Conservation (phyloP, 2,797 vertebrate genomes). For the Oryzias sinensis region DNA sequence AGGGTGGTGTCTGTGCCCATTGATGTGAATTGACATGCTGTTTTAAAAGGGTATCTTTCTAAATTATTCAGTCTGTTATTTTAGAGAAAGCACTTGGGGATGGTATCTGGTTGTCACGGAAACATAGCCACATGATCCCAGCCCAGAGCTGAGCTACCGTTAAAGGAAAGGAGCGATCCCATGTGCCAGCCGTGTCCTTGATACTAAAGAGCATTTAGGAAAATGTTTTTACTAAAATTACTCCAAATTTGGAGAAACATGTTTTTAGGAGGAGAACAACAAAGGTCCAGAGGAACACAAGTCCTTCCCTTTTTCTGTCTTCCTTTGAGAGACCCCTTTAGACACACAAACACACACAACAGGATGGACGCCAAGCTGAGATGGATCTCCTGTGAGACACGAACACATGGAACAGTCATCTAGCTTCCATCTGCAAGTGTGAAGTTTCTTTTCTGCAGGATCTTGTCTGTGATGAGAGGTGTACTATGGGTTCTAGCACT, state of each 20-base stretch:
- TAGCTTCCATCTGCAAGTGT: slow-evolving; percentile 63
- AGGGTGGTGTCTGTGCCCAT: slow-evolving; percentile 52
- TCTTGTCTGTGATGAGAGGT: slow-evolving; percentile 46
- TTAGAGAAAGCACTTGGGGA: slow-evolving; percentile 59
- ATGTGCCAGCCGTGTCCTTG: slow-evolving; percentile 32
- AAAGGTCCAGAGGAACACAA: slow-evolving; percentile 28
- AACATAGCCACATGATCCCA: slow-evolving; percentile 67
- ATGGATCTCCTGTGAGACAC: slow-evolving; percentile 61
- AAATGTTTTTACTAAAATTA: slow-evolving; percentile 33
- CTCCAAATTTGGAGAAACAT: slow-evolving; percentile 10
- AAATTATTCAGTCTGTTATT: slow-evolving; percentile 81
- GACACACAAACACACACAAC: slow-evolving; percentile 13
- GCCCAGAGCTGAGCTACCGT: slow-evolving; percentile 57
- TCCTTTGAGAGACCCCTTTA: slow-evolving; percentile 9
- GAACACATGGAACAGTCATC: slow-evolving; percentile 70
- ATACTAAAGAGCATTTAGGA: slow-evolving; percentile 40
- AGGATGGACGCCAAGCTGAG: slow-evolving; percentile 46
- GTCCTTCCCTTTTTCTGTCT: slow-evolving; percentile 24
- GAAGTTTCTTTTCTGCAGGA: slow-evolving; percentile 49
- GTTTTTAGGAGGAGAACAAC: slow-evolving; percentile 9
- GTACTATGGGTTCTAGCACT: slow-evolving; percentile 37
- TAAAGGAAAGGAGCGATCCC: slow-evolving; percentile 20
- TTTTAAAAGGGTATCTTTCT: slow-evolving; percentile 75
- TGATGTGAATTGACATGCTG: slow-evolving; percentile 70
- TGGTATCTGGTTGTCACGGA: slow-evolving; percentile 75